phyloP scores from a whole-genome alignment of 2,888 invertebrate genomes.

The Oasisia sp. region DNA sequence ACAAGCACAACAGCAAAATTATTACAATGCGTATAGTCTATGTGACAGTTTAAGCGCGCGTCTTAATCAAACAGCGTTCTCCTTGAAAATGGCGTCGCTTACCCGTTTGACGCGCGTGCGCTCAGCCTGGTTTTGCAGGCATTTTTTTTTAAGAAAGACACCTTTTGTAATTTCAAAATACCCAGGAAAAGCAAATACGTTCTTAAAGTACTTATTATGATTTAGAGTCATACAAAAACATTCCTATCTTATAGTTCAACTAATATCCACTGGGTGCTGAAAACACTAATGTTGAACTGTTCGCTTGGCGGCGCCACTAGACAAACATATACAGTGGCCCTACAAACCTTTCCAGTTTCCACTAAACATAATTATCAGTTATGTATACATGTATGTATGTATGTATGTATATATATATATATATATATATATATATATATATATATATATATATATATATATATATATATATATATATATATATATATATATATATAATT shows the following conservation, averaged over 20 bases:
- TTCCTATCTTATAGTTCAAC: background rate
- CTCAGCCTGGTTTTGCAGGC: background rate
- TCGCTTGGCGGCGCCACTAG: background rate
- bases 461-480: too few species aligned
- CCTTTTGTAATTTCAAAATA: background rate
- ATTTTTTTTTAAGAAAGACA: background rate
- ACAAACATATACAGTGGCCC: too few species aligned
- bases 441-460: too few species aligned
- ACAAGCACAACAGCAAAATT: background rate
- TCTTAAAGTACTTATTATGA: background rate
- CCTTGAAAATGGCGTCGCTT: background rate
- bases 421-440: too few species aligned
- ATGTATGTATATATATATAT: too few species aligned
- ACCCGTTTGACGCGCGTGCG: background rate
- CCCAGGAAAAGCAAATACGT: background rate
- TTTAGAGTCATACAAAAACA: background rate
- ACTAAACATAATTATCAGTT: background rate
- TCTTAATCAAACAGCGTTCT: background rate
- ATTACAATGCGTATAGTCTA: background rate
- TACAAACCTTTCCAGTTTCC: background rate
- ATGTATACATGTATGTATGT: too few species aligned
- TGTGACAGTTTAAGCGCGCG: background rate
- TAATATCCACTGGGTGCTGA: background rate
- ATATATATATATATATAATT: too few species aligned
- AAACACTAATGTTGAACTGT: background rate